These are phyloP conservation scores for Tinamus major DNA, from an alignment of 2,797 vertebrate species.

Conservation along the genomic window DNA sequence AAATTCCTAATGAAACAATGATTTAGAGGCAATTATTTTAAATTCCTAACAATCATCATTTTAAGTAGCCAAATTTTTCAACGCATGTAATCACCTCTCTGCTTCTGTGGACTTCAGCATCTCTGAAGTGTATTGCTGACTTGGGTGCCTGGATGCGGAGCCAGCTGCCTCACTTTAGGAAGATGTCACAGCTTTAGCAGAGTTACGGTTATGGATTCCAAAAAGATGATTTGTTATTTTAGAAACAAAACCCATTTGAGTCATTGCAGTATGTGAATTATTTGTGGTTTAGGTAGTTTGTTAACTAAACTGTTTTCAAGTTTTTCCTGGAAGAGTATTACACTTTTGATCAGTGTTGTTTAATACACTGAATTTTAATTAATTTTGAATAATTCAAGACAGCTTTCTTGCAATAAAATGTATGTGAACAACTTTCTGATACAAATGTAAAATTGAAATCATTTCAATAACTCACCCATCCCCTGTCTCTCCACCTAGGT, in stretches of 20 bases:
- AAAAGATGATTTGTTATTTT: background rate
- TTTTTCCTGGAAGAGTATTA: background rate
- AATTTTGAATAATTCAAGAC: slow-evolving; percentile 21
- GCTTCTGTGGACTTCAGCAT: background rate
- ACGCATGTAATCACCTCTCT: background rate
- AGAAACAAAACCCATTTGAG: background rate
- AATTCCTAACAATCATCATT: background rate
- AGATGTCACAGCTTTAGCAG: background rate
- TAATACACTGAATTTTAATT: slow-evolving; percentile 1
- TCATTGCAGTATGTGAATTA: background rate
- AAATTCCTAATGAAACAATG: background rate
- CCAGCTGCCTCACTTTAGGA: background rate
- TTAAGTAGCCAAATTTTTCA: background rate
- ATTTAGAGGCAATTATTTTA: background rate
- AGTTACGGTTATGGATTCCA: background rate
- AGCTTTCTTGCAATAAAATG: slow-evolving; percentile 56
- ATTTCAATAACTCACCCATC: background rate
- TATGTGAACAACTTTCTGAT: slow-evolving; percentile 24
- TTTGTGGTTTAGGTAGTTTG: background rate
- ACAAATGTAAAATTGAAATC: background rate
- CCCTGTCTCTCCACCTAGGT: background rate
- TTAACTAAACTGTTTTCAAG: background rate
- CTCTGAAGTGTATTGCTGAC: background rate
- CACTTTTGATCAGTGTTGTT: background rate
- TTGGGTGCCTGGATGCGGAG: background rate